Base-by-base conservation (phyloP, 92 coral and sea anemone species). In the Palythoa heliodiscus region DNA sequence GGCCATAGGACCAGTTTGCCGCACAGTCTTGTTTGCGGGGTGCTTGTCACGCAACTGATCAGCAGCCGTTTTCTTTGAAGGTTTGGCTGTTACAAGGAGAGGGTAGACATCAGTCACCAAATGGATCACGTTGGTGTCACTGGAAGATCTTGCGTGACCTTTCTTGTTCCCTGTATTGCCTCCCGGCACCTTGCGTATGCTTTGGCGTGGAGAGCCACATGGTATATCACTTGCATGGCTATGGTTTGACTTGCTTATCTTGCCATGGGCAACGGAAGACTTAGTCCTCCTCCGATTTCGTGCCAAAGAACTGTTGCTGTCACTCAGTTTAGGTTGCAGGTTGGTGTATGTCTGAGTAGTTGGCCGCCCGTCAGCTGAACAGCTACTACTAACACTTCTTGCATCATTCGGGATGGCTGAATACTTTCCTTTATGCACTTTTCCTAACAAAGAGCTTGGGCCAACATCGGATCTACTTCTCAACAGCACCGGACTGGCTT, bases 101-200 rank as follows among this genome's bases (percentile, higher is more conserved):
- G 98, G 98, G 61, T 94, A 94, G 73, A 89, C 80, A 77, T 94
- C 95, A 43, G 88, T 88, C 15, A 88, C 86, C 67, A 94, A 83
- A 22, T 91, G 98, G 53, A 94, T 88, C 7, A 94, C 98, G 14
- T 91, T 87, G 1, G 93, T 93, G 74, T 92, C 95, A 52, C 97
- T 93, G 20, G 97, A 87, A 17, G 97, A 93, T 25, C 97, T 91
- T 40, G 93, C 78, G 61, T 91, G 95, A 40, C 77, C 79, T 37
- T 73, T 83, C 78, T 25, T 53, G 77, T 50, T 19, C 14, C 63
- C 64, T 50, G 48, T 11, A 24, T 7, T 52, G 29, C 35, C 23
- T 39, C 58, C 79, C 1, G 69, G 7, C 25, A 38, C 2, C 69
- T 73, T 73, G 2, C 79, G 87, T 8, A 14, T 23, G 77, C 13